Evolutionary conservation across 2,888 invertebrate species (phyloP).

Genomic region (Agrenia bidenticulata): DNA sequence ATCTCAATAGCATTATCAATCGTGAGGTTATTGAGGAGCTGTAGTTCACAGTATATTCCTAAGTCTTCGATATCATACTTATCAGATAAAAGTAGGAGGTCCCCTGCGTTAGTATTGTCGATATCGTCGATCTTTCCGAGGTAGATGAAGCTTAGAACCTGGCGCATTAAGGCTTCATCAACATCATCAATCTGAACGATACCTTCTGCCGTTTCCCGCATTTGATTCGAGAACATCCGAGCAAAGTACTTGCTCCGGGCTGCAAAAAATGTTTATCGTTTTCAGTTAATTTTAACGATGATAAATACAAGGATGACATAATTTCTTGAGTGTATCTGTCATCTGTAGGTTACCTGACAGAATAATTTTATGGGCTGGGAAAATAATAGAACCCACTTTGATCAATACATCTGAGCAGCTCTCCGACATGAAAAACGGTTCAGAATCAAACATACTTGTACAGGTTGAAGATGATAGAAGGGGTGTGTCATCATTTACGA

Average conservation of each 20-base stretch:
- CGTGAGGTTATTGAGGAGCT: constrained; percentile 25
- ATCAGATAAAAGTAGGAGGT: constrained; percentile 34
- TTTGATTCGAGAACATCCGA: constrained; percentile 36
- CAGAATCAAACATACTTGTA: constrained; percentile 20
- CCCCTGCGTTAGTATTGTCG: constrained; percentile 20
- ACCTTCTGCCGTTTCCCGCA: constrained; percentile 37
- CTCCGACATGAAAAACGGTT: constrained; percentile 33
- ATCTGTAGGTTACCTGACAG: constrained; percentile 35
- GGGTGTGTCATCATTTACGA: constrained; percentile 31
- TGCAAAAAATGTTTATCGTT: constrained; percentile 8
- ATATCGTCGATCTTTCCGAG: constrained; percentile 31
- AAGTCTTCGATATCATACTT: constrained; percentile 41
- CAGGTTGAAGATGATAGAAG: too few relatives aligned
- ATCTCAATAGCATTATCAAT: constrained; percentile 41
- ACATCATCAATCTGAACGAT: constrained; percentile 33
- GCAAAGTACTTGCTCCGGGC: constrained; percentile 38
- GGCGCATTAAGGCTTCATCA: constrained; percentile 29
- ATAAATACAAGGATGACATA: background rate
- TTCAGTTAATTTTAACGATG: background rate
- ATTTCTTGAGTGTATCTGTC: background rate
- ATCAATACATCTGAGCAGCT: constrained; percentile 39
- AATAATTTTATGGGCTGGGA: constrained; percentile 42
- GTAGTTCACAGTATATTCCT: constrained; percentile 25
- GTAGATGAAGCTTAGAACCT: constrained; percentile 43
- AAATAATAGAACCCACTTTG: constrained; percentile 22